Base-by-base conservation (phyloP, 2,113 vertebrate genomes). In the Amblyopsis rosae region DNA sequence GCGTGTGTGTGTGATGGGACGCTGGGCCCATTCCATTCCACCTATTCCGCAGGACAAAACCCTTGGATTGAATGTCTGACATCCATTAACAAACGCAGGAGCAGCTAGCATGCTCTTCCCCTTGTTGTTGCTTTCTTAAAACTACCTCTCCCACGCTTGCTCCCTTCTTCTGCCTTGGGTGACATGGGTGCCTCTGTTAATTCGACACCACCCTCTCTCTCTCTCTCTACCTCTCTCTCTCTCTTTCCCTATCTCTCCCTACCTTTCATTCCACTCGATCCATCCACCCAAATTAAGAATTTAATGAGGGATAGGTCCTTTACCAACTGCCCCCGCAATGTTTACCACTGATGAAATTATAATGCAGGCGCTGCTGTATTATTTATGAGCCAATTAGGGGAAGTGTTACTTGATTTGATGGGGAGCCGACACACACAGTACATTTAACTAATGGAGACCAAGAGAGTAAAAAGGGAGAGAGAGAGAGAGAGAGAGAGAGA, bases 371-470 rank as follows among this genome's bases (percentile, higher is more conserved):
- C 58, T 92, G 94, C 95, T 99, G 96, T 96, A 97, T 99, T 96
- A 99, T 98, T 98, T 96, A 98, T 98, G 93, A 99, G 92, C 96
- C 98, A 99, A 98, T 99, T 98, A 99, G 98, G 96, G 94, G 94
- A 98, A 99, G 97, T 98, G 96, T 99, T 98, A 96, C 97, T 98
- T 98, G 97, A 98, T 98, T 98, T 98, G 98, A 98, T 98, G 96
- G 96, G 95, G 94, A 95, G 95, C 94, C 94, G 94, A 95, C 94
- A 95, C 95, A 96, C 96, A 96, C 97, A 97, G 96, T 94, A 95
- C 96, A 98, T 98, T 98, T 98, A 98, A 98, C 98, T 98, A 98
- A 93, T 93, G 90, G 91, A 92, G 91, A 92, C 87, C 91, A 90
- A 92, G 90, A 92, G 91, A 92, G 90, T 86, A 86, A 87, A 33